Evolutionary conservation across 2,113 vertebrate species (phyloP).

Genomic region (Psittacus erithacus): DNA sequence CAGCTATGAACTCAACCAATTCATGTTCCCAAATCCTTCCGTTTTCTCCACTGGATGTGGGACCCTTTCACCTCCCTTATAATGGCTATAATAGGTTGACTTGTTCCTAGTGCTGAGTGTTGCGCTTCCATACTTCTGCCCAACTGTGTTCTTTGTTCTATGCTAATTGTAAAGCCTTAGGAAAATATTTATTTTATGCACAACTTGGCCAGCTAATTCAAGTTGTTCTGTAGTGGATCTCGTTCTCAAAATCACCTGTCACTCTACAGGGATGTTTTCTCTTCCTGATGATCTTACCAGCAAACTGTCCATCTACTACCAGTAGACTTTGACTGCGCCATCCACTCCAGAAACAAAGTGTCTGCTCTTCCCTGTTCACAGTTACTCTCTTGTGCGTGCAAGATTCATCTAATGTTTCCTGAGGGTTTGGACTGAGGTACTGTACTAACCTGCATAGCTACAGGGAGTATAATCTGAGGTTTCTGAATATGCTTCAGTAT

Average conservation of each 20-base stretch:
- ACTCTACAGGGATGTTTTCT: neutral
- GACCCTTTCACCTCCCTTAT: neutral
- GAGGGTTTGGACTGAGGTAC: neutral
- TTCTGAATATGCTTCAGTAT: neutral
- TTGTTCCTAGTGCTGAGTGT: neutral
- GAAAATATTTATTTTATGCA: neutral
- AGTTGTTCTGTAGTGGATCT: neutral
- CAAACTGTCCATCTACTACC: neutral
- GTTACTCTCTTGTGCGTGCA: neutral
- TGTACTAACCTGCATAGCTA: accelerated
- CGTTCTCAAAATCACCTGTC: neutral
- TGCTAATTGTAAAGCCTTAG: neutral
- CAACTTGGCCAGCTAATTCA: neutral
- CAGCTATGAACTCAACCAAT: neutral
- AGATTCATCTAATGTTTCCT: neutral
- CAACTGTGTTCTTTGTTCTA: neutral
- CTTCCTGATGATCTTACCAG: neutral
- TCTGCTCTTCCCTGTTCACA: neutral
- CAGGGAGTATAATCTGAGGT: neutral
- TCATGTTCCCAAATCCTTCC: neutral
- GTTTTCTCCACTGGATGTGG: neutral
- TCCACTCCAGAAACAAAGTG: neutral
- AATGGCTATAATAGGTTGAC: neutral
- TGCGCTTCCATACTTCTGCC: neutral
- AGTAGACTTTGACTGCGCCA: neutral